Evolutionary conservation across 2,888 invertebrate genomes (phyloP).

Genomic region (Rapana venosa): DNA sequence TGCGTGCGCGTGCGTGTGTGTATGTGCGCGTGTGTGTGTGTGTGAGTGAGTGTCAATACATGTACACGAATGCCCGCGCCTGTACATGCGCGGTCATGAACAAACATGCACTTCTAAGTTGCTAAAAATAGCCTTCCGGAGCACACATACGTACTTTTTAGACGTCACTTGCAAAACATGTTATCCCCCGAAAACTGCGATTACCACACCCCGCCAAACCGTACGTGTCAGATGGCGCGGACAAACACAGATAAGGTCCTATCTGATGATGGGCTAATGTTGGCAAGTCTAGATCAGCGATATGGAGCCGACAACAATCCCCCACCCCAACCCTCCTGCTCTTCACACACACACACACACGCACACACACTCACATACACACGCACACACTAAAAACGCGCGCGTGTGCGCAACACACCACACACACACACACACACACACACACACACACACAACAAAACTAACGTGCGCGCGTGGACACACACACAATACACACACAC

Average conservation of each 20-base stretch:
- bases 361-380: neutral
- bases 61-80: neutral
- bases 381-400: neutral
- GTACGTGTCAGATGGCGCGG: neutral
- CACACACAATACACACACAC: neutral
- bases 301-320: neutral
- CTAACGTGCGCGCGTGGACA: neutral
- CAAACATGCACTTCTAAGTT: neutral
- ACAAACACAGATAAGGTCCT: too few relatives aligned
- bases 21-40: neutral
- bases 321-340: neutral
- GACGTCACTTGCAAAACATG: neutral
- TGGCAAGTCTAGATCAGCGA: too few relatives aligned
- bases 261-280: too few relatives aligned
- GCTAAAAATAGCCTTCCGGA: neutral
- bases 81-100: neutral
- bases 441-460: neutral
- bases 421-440: slow-evolving; percentile 10
- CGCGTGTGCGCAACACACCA: neutral
- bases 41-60: neutral
- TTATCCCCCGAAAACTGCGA: neutral
- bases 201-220: neutral
- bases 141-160: neutral
- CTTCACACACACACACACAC: neutral
- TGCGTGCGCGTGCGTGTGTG: neutral